Evolutionary conservation across 2,113 vertebrate genomes (phyloP).

Genomic region (Grammomys surdaster): DNA sequence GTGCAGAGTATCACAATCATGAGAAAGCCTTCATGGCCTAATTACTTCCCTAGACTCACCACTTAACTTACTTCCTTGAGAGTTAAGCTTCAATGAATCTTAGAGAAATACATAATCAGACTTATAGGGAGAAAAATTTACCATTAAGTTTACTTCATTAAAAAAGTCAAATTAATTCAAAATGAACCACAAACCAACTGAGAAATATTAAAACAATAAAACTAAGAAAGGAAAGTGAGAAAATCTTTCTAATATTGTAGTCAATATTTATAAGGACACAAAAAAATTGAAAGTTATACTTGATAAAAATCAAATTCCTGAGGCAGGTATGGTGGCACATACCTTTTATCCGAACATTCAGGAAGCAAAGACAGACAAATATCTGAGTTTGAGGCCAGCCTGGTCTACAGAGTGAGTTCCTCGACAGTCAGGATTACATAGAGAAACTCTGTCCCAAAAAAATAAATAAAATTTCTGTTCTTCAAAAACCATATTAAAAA

Average conservation of each 20-base stretch:
- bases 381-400: no score
- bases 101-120: not conserved
- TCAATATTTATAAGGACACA: not conserved
- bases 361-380: not conserved
- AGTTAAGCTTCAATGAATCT: not conserved
- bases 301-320: conserved; percentile 1
- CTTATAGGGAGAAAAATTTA: not conserved
- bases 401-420: no score
- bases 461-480: no score
- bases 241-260: not conserved
- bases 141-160: not conserved
- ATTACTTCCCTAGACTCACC: no score
- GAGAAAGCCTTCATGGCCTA: not conserved
- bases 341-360: not conserved
- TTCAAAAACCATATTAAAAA: no score
- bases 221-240: not conserved
- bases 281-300: not conserved
- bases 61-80: not conserved
- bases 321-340: not conserved
- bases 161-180: not conserved
- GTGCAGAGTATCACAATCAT: not conserved
- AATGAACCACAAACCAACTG: not conserved
- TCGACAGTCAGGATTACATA: no score
- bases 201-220: conserved; percentile 1
- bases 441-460: no score